Base-by-base conservation (phyloP, 2,888 invertebrate genomes). In the Mesorhabditis spiculigera region DNA sequence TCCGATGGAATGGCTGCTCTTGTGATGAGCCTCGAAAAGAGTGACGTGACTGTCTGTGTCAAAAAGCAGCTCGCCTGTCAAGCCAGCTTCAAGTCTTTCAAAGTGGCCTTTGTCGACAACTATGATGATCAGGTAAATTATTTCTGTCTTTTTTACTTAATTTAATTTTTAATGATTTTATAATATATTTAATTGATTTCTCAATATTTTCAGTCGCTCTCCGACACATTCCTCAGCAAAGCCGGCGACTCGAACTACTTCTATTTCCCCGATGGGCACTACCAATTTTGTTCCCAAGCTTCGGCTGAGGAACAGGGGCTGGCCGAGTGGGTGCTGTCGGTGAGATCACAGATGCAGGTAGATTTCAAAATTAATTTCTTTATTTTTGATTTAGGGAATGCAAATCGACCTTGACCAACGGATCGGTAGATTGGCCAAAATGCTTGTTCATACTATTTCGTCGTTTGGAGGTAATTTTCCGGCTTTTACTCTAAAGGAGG, bases 231-330 rank as follows among this genome's bases (percentile, higher is more conserved):
- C 45, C 68, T 73, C 10, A 68, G 72, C 61, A 70, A 73, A 8
- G 66, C 73, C 4, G 80, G 79, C 69, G 81, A 70, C 68, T 87
- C 88, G 81, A 89, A 89, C 82, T 87, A 87, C 70, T 96, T 97
- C 88, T 93, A 94, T 69, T 98, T 98, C n/a, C 96, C 95, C 8
- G 95, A 95, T 87, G 98, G 98, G 16, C 96, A 96, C 2, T 98
- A 96, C 86, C 95, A 97, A 89, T 94, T 98, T 4, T 95, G 94
- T 88, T 94, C 93, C 76, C 81, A 75, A 58, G 84, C 80, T 66
- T 66, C 45, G 13, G n/a, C 66, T 10, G 66, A 72, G 8, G 70
- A 69, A 2, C 63, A 63, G 4, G 78, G 77, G 45, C 75, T 78
- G 13, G 96, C 97, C 4, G 96, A 97, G 86, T 98, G 97, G 97